phyloP scores from a whole-genome alignment of 2,888 invertebrate genomes.

The Thysanoteuthis rhombus region DNA sequence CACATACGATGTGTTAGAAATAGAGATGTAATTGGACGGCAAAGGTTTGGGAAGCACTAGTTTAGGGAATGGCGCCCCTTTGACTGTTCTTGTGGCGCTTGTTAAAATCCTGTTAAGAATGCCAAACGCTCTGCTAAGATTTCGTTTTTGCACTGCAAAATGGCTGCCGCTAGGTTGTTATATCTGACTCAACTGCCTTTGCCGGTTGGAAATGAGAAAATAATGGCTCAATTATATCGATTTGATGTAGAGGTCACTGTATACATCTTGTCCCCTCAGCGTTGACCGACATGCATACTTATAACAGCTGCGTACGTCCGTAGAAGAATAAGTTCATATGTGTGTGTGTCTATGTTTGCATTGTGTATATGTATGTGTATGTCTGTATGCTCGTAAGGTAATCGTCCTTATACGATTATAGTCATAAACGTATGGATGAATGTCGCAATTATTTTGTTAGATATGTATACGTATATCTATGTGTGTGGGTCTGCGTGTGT shows the following conservation, averaged over 20 bases:
- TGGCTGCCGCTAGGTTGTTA: background rate
- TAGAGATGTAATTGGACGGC: background rate
- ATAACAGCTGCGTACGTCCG: too few species aligned
- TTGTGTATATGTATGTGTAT: too few species aligned
- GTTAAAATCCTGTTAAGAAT: background rate
- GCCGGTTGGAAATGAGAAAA: background rate
- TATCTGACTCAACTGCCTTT: background rate
- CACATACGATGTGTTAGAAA: background rate
- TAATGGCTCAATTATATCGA: background rate
- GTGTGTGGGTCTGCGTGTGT: too few species aligned
- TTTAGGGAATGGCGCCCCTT: background rate
- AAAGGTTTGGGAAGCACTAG: background rate
- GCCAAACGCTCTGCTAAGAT: background rate
- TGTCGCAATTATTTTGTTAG: too few species aligned
- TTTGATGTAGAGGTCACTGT: background rate
- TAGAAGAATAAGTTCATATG: too few species aligned
- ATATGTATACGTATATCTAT: too few species aligned
- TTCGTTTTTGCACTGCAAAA: background rate
- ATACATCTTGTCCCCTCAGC: background rate
- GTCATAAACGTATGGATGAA: too few species aligned
- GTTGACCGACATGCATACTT: too few species aligned
- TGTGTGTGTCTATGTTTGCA: too few species aligned
- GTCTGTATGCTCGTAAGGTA: too few species aligned
- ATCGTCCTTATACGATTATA: too few species aligned
- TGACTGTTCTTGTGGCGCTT: background rate